Percentiles rank a stretch among this genome's conserved stretches.
phyloP scores from a whole-genome alignment of 2,113 vertebrate genomes.

The Cisticola juncidis region DNA sequence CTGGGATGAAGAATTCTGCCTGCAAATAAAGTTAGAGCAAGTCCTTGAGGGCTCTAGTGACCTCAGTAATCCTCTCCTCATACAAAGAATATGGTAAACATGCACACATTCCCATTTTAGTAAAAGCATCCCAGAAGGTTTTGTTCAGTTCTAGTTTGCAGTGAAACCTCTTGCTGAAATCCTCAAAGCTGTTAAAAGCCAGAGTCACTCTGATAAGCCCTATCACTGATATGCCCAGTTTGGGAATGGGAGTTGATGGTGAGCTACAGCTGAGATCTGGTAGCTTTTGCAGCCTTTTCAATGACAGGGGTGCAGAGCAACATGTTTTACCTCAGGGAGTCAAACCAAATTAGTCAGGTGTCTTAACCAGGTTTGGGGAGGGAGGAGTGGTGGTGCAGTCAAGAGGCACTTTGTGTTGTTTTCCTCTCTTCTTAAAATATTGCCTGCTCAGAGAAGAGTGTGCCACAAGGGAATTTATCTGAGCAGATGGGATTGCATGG shows the following conservation, averaged over 20 bases:
- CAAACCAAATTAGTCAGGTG: background rate
- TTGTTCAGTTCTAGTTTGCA: background rate
- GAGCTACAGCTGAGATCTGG: background rate
- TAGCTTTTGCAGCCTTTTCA: background rate
- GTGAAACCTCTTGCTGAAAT: background rate
- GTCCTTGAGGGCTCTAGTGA: background rate
- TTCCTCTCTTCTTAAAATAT: background rate
- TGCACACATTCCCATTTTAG: background rate
- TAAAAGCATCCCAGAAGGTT: background rate
- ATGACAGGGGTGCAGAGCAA: background rate
- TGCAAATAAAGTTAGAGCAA: background rate
- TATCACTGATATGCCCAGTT: background rate
- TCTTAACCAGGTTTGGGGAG: background rate
- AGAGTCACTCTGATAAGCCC: background rate
- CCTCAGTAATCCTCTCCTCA: background rate
- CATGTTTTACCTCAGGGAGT: background rate
- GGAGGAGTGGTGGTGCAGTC: background rate
- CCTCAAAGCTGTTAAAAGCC: background rate
- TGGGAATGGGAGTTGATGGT: background rate
- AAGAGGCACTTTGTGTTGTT: background rate
- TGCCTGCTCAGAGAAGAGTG: background rate
- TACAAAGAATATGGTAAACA: background rate
- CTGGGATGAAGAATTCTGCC: background rate
- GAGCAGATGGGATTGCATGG: accelerated
- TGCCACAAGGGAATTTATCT: background rate